Conservation (phyloP, 2,888 invertebrate species). For the Charanyca ferruginea region DNA sequence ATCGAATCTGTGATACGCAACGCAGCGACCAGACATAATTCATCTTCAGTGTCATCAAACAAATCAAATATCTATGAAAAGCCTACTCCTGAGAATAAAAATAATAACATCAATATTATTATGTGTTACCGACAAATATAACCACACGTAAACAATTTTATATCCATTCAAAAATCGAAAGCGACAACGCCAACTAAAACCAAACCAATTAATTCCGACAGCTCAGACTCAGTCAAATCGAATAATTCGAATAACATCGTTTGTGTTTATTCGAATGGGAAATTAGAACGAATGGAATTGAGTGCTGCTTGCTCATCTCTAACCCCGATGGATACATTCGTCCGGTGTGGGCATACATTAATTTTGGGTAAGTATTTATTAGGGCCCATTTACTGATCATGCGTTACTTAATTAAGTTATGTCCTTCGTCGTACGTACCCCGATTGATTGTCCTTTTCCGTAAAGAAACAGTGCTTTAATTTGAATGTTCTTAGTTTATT, state of each 20-base stretch:
- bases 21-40: too few species aligned
- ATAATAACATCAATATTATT: too few species aligned
- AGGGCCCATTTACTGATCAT: conserved; percentile 39
- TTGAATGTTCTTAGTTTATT: background rate
- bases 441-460: conserved; percentile 32
- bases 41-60: too few species aligned
- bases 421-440: conserved; percentile 25
- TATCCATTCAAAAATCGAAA: background rate
- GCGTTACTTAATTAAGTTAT: conserved; percentile 45
- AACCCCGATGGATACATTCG: conserved; percentile 18
- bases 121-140: too few species aligned
- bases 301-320: conserved; percentile 28
- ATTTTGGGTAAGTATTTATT: conserved; percentile 52
- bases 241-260: conserved; percentile 35
- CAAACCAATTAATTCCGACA: conserved; percentile 19
- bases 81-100: too few species aligned
- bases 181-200: conserved; percentile 11
- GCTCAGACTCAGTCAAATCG: conserved; percentile 32
- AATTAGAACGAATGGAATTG: conserved; percentile 31
- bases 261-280: conserved; percentile 46
- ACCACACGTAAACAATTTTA: too few species aligned
- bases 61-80: too few species aligned
- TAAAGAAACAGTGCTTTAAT: background rate
- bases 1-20: too few species aligned
- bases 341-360: conserved; percentile 46